Evolutionary conservation across 2,888 invertebrate genomes (phyloP), one percentile per base, ranked within the genome.

Genomic region (Seira ritae): DNA sequence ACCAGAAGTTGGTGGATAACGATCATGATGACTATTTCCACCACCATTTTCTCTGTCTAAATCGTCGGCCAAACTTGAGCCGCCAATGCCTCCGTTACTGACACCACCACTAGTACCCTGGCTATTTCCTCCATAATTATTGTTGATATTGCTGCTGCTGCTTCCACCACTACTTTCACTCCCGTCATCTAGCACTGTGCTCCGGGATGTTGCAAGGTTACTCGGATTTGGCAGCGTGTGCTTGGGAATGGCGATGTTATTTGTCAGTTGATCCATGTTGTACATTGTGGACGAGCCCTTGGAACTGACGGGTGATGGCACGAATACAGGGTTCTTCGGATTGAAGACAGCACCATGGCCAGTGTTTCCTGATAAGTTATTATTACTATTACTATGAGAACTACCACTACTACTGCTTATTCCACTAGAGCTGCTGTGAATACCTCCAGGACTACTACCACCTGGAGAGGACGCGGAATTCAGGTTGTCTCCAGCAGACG

Each of bases 251-350:
- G 89, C 89, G 50, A 89, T 89, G 84, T 89, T 89, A 75, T 89
- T 89, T 73, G 89, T 89, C 84, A 89, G 83, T 80, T 89, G 89
- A 82, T 89, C 89, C 89, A 89, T 89, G 73, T 89, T 89, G 84
- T 88, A 89, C 86, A 89, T 86, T 17, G 89, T 89, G 23, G 87
- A 84, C 15, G 89, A 89, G 69, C 89, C 86, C 74, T 87, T 88
- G 24, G 89, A 88, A 71, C 88, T 88, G 60, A 87, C 87, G 19
- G 89, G 89, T 24, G 89, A 89, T 68, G 89, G 89, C 69, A 88
- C 86, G 80, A 89, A 89, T 17, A 88, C 80, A 17, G 89, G 87
- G 75, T 87, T 87, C 85, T 89, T 89, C 67, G 88, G 87, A 71
- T 87, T 88, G 84, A 88, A 87, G 73, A 85, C 75, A 69, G 84